Conservation (phyloP, 2,797 vertebrate genomes). For the Rousettus madagascariensis region DNA sequence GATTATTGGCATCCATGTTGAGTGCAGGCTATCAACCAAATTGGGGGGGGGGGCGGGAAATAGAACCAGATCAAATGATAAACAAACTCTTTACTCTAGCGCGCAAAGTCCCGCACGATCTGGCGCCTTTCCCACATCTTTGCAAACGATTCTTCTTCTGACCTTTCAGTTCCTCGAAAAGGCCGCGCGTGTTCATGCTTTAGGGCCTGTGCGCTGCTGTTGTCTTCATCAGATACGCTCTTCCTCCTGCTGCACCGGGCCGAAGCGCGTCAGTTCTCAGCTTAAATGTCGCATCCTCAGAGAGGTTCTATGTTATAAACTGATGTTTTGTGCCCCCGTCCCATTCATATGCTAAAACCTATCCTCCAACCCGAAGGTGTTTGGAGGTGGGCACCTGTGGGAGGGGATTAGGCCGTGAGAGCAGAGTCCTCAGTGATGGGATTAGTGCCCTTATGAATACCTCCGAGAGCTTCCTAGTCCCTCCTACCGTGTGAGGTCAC, state of each 20-base stretch:
- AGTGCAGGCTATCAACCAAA: background rate
- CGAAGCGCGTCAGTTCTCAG: background rate
- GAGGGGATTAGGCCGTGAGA: background rate
- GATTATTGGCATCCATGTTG: background rate
- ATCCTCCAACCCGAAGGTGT: background rate
- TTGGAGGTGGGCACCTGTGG: background rate
- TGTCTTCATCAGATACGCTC: background rate
- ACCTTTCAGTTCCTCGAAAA: background rate
- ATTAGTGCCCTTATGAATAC: background rate
- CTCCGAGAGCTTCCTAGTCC: background rate
- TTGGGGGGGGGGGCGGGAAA: background rate
- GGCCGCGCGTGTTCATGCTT: background rate
- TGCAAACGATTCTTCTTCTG: background rate
- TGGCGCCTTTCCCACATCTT: background rate
- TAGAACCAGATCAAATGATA: background rate
- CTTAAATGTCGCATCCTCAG: background rate
- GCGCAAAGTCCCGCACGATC: background rate
- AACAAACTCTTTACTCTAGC: background rate
- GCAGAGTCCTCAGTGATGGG: background rate
- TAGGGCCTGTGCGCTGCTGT: background rate
- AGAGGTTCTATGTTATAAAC: background rate
- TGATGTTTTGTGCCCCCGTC: background rate
- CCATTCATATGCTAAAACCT: background rate
- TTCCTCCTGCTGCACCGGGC: background rate
- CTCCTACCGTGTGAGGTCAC: background rate